A percentile compares a stretch with the other conserved stretches of the same genome.
phyloP scores from a whole-genome alignment of 2,797 vertebrate species.

The Nothura maculosa region DNA sequence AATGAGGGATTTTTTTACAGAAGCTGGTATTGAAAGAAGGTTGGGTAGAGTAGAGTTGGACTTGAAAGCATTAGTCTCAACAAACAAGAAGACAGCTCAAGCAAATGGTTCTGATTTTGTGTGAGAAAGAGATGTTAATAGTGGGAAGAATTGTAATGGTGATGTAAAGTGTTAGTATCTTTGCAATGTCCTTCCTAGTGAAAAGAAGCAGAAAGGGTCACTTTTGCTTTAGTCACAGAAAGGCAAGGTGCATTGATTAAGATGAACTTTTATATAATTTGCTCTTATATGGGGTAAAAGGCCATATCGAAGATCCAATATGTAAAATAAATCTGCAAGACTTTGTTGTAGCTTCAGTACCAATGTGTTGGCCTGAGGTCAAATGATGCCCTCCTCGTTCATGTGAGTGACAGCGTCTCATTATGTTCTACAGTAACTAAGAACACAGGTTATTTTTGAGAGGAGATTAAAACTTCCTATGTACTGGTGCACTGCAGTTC shows the following conservation, averaged over 20 bases:
- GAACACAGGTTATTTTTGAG: background rate
- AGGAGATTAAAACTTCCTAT: background rate
- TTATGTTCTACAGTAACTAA: background rate
- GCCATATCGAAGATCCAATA: background rate
- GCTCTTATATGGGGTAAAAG: background rate
- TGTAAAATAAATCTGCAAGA: background rate
- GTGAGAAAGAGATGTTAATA: background rate
- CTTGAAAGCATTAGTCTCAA: background rate
- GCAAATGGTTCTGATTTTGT: background rate
- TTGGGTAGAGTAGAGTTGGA: background rate
- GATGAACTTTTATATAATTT: background rate
- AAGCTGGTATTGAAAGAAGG: background rate
- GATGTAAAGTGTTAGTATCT: background rate
- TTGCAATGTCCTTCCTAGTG: background rate
- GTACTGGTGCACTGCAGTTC: fast-evolving
- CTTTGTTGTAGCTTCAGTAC: background rate
- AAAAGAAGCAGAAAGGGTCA: background rate
- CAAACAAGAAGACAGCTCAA: background rate
- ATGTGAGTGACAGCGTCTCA: background rate
- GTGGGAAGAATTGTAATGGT: background rate
- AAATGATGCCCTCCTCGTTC: background rate
- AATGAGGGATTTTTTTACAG: background rate
- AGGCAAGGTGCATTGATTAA: background rate
- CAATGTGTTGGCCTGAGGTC: background rate
- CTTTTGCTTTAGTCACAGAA: background rate